Base-by-base conservation (phyloP, 2,797 vertebrate species). In the Takifugu ocellatus region DNA sequence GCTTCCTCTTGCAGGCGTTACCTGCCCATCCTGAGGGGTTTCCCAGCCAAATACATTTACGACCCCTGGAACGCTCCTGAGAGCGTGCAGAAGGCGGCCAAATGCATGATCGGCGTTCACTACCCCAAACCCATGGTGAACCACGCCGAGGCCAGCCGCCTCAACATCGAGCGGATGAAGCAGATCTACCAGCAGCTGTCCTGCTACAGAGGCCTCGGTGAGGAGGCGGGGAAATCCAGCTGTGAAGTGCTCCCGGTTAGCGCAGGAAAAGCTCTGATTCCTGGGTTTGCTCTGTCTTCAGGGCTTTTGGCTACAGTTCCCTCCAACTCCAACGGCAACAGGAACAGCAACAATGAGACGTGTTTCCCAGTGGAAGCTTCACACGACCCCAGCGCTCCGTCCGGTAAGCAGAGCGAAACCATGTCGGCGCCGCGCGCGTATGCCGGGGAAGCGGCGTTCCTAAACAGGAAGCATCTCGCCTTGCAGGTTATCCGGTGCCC, bases 131-230 rank as follows among this genome's bases (percentile, higher is more conserved):
- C 96, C 59, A 97, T 99, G 96, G 96, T 98, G 68, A 90, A 97
- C 72, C 96, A 98, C 2, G 95, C 96, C 0, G 95, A 97, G 70
- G 93, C 94, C 65, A 97, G 96, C 72, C 91, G 96, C 12, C 91
- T 98, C 81, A 99, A 98, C 84, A 98, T 99, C 25, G 96, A 99
- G 70, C 92, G 96, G 17, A 98, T 99, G 95, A 98, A 98, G 68
- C 96, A 98, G 89, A 97, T 99, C 84, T 99, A 98, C 85, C 95
- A 97, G 88, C 96, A 99, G 78, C 85, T 89, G 16, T 86, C 86
- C 66, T 87, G 88, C 51, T 89, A 97, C 73, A 90, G 96, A 75
- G 96, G 96, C 78, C 91, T 98, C n/a, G 94, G 96, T 98, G 82
- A 81, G 91, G 31, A 57, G 10, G 43, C 31, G 31, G 31, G 1